These are phyloP conservation scores for Gallirallus australis DNA, from an alignment of 2,797 vertebrate species.

Conservation along the genomic window DNA sequence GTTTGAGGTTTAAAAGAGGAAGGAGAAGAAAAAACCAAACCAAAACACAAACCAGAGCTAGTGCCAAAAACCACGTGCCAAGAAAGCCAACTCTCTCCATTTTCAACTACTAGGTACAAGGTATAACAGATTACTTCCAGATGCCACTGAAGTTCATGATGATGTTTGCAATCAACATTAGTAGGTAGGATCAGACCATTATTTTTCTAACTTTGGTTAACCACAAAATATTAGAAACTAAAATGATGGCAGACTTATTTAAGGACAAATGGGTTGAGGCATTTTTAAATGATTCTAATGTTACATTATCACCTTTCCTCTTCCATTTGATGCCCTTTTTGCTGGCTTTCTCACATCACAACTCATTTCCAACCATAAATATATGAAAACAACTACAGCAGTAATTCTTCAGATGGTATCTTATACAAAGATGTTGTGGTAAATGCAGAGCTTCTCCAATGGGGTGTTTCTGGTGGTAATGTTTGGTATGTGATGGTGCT, in stretches of 20 bases:
- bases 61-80: not conserved
- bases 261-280: not conserved
- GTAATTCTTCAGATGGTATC: not conserved
- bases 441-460: not conserved
- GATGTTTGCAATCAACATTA: not conserved
- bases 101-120: not conserved
- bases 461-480: not conserved
- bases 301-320: not conserved
- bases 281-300: not conserved
- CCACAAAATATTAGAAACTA: not conserved
- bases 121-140: not conserved
- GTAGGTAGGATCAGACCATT: not conserved
- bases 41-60: not conserved
- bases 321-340: not conserved
- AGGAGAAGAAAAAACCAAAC: not conserved
- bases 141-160: not conserved
- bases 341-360: not conserved
- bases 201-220: not conserved
- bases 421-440: accelerated
- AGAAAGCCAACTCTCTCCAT: not conserved
- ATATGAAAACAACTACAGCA: not conserved
- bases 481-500: not conserved
- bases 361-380: not conserved
- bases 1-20: not conserved
- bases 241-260: not conserved